phyloP scores from a whole-genome alignment of 2,888 invertebrate species.

The Dynastes hyllus region DNA sequence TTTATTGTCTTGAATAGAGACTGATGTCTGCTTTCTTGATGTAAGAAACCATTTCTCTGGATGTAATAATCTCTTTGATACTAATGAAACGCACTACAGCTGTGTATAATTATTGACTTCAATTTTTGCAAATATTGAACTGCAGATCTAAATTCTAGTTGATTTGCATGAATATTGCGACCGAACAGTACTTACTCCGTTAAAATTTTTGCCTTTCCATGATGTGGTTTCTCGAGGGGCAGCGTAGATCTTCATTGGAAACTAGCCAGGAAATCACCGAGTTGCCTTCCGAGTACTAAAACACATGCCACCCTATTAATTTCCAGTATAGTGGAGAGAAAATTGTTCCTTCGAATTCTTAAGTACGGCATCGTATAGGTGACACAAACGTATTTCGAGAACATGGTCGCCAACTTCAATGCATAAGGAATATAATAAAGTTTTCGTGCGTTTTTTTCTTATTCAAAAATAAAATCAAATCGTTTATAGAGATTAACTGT shows the following conservation, averaged over 20 bases:
- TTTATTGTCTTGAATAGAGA: too few relatives aligned
- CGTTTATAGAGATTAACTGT: background rate
- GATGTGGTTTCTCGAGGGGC: background rate
- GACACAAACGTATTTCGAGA: conserved; percentile 58
- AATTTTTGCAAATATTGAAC: too few relatives aligned
- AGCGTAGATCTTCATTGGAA: conserved; percentile 23
- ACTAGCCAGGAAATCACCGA: conserved; percentile 58
- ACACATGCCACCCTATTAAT: conserved; percentile 64
- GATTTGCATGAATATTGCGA: too few relatives aligned
- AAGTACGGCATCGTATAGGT: conserved; percentile 53
- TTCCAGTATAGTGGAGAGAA: conserved; percentile 61
- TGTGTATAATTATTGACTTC: too few relatives aligned
- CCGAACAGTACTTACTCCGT: too few relatives aligned
- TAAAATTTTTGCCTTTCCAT: background rate
- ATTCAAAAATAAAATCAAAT: too few relatives aligned
- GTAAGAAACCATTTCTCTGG: too few relatives aligned
- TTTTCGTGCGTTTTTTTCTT: too few relatives aligned
- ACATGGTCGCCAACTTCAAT: conserved; percentile 52
- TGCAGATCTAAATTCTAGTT: too few relatives aligned
- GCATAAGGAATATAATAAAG: background rate
- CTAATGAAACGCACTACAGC: too few relatives aligned
- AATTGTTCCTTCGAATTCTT: conserved; percentile 43
- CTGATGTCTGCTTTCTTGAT: too few relatives aligned
- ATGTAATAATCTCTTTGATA: too few relatives aligned
- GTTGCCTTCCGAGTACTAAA: conserved; percentile 62